phyloP scores from a whole-genome alignment of 2,888 invertebrate genomes.

The Sphaerolaimus hirsutus region DNA sequence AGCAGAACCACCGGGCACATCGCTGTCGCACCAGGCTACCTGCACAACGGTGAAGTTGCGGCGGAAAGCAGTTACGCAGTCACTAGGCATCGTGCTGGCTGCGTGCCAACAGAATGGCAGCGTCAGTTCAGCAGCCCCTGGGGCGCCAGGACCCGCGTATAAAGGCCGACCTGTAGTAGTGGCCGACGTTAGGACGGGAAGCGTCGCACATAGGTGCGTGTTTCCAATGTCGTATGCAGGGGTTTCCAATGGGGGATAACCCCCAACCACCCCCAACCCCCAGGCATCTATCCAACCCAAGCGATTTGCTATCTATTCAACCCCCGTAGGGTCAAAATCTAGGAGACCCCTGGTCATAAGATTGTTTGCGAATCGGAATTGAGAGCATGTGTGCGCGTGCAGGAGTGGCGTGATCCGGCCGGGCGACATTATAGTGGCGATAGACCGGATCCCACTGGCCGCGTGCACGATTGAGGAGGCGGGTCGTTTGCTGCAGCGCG shows the following conservation, averaged over 20 bases:
- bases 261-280: no score
- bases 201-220: slow-evolving; percentile 46
- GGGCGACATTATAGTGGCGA: slow-evolving; percentile 61
- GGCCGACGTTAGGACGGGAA: slow-evolving; percentile 64
- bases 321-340: no score
- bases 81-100: slow-evolving; percentile 53
- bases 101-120: no score
- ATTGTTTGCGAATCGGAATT: no score
- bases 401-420: slow-evolving; percentile 51
- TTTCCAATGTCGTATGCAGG: no score
- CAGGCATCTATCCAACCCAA: no score
- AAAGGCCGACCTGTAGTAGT: slow-evolving; percentile 49
- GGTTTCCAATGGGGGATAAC: no score
- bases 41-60: background rate
- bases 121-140: no score
- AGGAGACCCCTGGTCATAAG: no score
- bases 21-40: background rate
- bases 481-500: slow-evolving; percentile 26
- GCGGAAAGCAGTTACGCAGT: background rate
- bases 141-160: no score
- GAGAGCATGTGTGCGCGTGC: no score
- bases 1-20: background rate
- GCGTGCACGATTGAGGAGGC: slow-evolving; percentile 42
- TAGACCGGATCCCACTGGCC: slow-evolving; percentile 56
- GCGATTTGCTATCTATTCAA: no score